Conservation (phyloP, 92 coral and sea anemone genomes). For the Paramuricea clavata region DNA sequence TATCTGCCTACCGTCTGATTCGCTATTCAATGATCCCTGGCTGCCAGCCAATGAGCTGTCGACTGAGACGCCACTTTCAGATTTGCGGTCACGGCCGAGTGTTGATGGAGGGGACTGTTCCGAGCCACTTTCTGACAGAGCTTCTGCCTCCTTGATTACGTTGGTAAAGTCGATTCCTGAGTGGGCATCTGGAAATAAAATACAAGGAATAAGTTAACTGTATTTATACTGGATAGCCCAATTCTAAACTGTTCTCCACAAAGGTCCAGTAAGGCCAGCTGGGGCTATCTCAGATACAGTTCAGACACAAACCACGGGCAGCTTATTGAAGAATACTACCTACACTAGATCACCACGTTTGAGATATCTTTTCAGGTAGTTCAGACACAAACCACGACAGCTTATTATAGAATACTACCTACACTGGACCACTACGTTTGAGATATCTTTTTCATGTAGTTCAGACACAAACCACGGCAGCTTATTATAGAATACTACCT, state of each 20-base stretch:
- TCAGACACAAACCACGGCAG: no score
- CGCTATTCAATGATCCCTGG: conserved; percentile 51
- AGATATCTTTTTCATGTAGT: no score
- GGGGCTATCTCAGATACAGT: not conserved
- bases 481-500: no score
- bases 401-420: no score
- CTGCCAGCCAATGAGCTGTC: conserved; percentile 41
- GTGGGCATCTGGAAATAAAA: not conserved
- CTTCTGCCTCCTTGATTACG: conserved; percentile 49
- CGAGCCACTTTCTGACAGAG: conserved; percentile 48
- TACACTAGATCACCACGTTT: no score
- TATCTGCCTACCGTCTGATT: conserved; percentile 34
- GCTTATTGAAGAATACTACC: no score
- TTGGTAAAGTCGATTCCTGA: conserved; percentile 31
- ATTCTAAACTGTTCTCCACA: no score
- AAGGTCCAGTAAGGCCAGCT: no score
- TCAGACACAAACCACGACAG: no score
- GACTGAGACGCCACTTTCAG: conserved; percentile 17
- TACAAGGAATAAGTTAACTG: not conserved
- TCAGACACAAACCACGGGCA: conserved; percentile 13
- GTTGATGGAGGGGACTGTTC: conserved; percentile 35
- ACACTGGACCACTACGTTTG: no score
- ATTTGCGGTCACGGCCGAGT: conserved; percentile 39
- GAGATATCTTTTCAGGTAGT: no score
- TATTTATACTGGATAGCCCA: not conserved